Conservation (phyloP, 1,140 invertebrate species). For the Drosophila trapezifrons region DNA sequence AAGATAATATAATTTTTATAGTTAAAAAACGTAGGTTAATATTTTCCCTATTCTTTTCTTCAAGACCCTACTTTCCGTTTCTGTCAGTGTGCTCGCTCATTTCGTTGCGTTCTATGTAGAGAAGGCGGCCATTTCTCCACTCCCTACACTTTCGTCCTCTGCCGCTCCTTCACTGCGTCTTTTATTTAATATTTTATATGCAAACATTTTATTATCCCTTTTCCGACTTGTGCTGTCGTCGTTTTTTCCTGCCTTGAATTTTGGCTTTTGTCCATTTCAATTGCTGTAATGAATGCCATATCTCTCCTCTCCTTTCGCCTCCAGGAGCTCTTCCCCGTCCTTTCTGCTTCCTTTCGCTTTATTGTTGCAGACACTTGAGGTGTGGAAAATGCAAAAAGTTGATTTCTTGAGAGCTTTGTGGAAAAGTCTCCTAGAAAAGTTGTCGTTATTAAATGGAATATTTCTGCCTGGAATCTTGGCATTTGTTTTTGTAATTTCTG, state of each 20-base stretch:
- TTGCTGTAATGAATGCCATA: conserved; percentile 63
- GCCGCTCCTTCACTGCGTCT: conserved; percentile 43
- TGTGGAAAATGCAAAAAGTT: conserved; percentile 64
- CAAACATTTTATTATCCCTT: conserved; percentile 74
- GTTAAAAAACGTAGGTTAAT: not conserved
- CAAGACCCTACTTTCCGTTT: conserved; percentile 1
- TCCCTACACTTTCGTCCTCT: conserved; percentile 7
- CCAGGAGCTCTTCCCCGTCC: conserved; percentile 7
- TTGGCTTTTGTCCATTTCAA: conserved; percentile 70
- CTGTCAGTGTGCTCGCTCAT: conserved; percentile 69
- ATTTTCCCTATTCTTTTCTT: not conserved
- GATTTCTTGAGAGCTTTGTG: conserved; percentile 55
- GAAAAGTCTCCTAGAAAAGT: conserved; percentile 33
- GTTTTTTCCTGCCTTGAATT: conserved; percentile 53
- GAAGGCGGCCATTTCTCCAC: conserved; percentile 15
- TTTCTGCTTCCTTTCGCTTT: conserved; percentile 6
- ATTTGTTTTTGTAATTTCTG: conserved; percentile 2
- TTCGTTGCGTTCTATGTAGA: conserved; percentile 61
- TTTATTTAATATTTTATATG: conserved; percentile 72
- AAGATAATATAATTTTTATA: not conserved
- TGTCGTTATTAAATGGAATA: conserved; percentile 53
- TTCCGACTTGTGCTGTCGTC: conserved; percentile 38
- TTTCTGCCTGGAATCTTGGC: conserved; percentile 1
- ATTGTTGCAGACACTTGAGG: conserved; percentile 64
- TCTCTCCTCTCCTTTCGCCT: conserved; percentile 20